Evolutionary conservation across 1,140 invertebrate species (phyloP).

Genomic region (Drosophila orosa): DNA sequence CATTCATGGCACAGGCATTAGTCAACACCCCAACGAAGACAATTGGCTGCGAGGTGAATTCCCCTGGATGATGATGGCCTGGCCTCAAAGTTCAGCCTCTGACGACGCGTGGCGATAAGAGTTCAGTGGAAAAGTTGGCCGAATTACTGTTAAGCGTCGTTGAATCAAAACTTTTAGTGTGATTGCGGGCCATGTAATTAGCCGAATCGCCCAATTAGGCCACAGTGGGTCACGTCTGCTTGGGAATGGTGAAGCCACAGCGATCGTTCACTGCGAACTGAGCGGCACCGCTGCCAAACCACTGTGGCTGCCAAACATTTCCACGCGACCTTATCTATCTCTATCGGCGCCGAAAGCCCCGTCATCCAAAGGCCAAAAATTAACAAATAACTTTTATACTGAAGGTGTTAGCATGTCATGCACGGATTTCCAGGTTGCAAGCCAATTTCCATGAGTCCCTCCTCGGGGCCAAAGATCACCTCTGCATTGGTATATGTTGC

Average conservation of each 20-base stretch:
- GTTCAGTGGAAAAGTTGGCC: conserved; percentile 48
- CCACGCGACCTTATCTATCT: conserved; percentile 33
- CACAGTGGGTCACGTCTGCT: not conserved
- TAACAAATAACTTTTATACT: not conserved
- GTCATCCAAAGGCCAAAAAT: conserved; percentile 13
- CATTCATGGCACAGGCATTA: conserved; percentile 45
- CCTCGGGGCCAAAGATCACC: not conserved
- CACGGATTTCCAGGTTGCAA: conserved; percentile 2
- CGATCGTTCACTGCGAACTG: not conserved
- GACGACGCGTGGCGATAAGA: conserved; percentile 43
- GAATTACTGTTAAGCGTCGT: conserved; percentile 39
- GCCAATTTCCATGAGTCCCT: not conserved
- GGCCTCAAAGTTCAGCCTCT: conserved; percentile 43
- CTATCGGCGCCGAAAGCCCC: conserved; percentile 6
- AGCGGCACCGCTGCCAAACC: not conserved
- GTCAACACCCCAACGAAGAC: conserved; percentile 47
- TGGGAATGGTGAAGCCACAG: not conserved
- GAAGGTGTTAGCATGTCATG: conserved; percentile 8
- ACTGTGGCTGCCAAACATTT: conserved; percentile 21
- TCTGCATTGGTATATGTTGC: not conserved
- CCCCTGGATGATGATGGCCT: conserved; percentile 10
- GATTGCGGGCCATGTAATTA: conserved; percentile 11
- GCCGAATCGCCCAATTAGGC: conserved; percentile 9
- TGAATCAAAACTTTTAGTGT: conserved; percentile 46
- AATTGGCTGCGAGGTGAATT: conserved; percentile 36